Percentiles rank a stretch among this genome's conserved stretches.
Evolutionary conservation across 2,888 invertebrate genomes (phyloP).

Genomic region (Erynnis tages): DNA sequence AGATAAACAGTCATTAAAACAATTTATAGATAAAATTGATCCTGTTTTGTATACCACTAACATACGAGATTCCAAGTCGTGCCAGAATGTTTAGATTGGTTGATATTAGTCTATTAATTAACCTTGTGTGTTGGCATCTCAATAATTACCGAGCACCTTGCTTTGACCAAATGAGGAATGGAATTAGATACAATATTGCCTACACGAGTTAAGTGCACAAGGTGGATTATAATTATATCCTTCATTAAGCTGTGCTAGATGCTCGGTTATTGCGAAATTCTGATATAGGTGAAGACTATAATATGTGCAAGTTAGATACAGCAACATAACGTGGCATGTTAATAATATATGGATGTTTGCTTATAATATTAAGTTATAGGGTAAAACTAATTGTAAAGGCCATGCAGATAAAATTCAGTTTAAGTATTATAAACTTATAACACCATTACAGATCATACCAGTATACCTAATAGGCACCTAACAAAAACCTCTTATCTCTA

Average conservation of each 20-base stretch:
- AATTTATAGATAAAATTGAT: too few relatives aligned
- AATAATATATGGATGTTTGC: too few relatives aligned
- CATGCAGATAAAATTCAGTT: too few relatives aligned
- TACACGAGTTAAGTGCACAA: constrained; percentile 10
- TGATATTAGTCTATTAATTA: constrained; percentile 21
- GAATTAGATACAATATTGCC: constrained; percentile 19
- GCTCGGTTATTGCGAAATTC: constrained; percentile 4
- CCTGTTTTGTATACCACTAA: too few relatives aligned
- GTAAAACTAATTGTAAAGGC: too few relatives aligned
- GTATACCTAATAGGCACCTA: too few relatives aligned
- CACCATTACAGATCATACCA: too few relatives aligned
- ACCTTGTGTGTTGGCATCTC: constrained; percentile 19
- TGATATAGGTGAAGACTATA: not conserved
- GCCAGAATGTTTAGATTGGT: constrained; percentile 5
- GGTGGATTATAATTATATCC: constrained; percentile 22
- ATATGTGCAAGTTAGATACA: not conserved
- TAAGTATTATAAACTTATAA: too few relatives aligned
- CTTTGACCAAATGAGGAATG: constrained; percentile 25
- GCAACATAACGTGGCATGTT: not conserved
- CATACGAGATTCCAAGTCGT: not conserved
- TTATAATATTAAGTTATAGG: too few relatives aligned
- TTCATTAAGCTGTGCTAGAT: constrained; percentile 7
- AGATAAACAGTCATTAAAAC: too few relatives aligned
- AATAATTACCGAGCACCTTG: constrained; percentile 21
- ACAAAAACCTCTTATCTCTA: too few relatives aligned